Percentiles rank a stretch among this genome's conserved stretches.
These are phyloP conservation scores for Sanderia malayensis DNA, from an alignment of 30 jellyfish, hydroid and myxozoan genomes.

Conservation along the genomic window DNA sequence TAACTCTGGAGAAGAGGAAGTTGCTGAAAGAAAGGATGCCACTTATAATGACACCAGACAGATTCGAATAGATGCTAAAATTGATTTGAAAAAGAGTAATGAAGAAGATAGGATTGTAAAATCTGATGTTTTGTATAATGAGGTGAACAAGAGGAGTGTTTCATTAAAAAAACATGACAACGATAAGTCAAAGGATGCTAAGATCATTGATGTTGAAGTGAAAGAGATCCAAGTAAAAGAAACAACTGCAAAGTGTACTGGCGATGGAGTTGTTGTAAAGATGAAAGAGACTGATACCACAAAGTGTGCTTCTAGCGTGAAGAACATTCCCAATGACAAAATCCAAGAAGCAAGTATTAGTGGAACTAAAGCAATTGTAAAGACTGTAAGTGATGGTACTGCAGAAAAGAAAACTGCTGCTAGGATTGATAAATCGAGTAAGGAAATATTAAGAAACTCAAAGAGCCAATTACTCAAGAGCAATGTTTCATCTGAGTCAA, in stretches of 20 bases:
- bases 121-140: background rate
- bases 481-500: background rate
- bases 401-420: background rate
- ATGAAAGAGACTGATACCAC: no score
- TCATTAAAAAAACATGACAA: background rate
- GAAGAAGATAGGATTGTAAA: background rate
- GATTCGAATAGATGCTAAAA: background rate
- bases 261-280: background rate
- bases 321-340: background rate
- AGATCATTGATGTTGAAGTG: background rate
- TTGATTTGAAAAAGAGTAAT: background rate
- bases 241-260: background rate
- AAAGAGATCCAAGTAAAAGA: background rate
- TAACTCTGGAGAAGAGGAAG: background rate
- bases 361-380: background rate
- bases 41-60: background rate
- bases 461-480: background rate
- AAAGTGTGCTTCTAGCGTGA: background rate
- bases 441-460: background rate
- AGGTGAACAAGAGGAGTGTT: background rate
- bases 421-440: background rate
- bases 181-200: background rate
- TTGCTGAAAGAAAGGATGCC: background rate
- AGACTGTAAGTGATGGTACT: background rate
- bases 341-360: no score